These are phyloP conservation scores for Seriola quinqueradiata DNA, from an alignment of 2,113 vertebrate species.

Conservation along the genomic window DNA sequence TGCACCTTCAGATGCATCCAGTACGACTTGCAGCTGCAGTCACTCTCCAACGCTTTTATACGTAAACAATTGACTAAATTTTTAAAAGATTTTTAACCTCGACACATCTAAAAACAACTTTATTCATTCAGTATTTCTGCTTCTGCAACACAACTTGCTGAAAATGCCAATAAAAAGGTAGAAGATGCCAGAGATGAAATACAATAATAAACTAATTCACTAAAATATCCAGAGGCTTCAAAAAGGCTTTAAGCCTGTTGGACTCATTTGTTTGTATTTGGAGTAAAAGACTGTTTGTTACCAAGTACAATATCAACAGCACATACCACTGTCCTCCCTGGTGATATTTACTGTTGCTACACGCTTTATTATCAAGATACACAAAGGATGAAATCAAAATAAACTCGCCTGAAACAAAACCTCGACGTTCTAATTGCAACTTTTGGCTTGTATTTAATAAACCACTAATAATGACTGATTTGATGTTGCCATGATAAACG, in stretches of 20 bases:
- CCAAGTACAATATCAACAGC: conserved; percentile 3
- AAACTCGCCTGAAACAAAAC: not conserved
- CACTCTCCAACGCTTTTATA: not conserved
- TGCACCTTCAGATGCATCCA: conserved; percentile 2
- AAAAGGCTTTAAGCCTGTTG: not conserved
- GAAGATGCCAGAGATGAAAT: not conserved
- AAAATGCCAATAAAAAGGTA: not conserved
- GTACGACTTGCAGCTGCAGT: not conserved
- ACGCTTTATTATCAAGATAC: not conserved
- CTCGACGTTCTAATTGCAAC: not conserved
- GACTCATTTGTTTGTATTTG: conserved; percentile 15
- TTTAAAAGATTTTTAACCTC: no score
- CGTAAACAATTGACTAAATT: not conserved
- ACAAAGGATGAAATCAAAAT: not conserved
- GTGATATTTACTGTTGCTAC: not conserved
- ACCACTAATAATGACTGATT: not conserved
- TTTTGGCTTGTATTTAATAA: not conserved
- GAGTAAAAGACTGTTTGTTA: not conserved
- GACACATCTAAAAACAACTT: no score
- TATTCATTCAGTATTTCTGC: not conserved
- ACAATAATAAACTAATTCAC: not conserved
- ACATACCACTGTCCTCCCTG: not conserved
- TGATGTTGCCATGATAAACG: not conserved
- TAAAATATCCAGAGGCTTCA: not conserved
- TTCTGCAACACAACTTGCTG: not conserved